phyloP scores from a whole-genome alignment of 2,113 vertebrate species.

The Nansenia antarctica region DNA sequence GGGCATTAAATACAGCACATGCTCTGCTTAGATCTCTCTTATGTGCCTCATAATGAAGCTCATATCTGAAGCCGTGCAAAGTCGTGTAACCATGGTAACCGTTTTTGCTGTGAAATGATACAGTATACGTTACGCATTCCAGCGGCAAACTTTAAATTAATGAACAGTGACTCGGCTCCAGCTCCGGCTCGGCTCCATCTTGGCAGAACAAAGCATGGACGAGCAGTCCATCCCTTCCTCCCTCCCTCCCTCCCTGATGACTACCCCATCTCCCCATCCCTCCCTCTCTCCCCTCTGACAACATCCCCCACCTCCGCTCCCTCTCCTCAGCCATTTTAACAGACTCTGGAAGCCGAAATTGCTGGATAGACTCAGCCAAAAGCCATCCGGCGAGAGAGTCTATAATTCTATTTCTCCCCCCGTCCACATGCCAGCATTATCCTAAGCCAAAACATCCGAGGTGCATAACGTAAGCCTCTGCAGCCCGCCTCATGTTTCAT shows the following conservation, averaged over 20 bases:
- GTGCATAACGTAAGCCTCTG: constrained; percentile 51
- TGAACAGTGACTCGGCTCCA: constrained; percentile 29
- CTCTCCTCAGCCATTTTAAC: constrained; percentile 20
- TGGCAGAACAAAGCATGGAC: constrained; percentile 21
- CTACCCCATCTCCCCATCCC: constrained; percentile 16
- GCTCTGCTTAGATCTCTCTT: constrained; percentile 12
- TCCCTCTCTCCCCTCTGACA: background rate
- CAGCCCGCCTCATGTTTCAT: constrained; percentile 57
- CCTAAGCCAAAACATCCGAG: constrained; percentile 52
- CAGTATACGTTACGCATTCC: constrained; percentile 25
- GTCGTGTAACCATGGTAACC: background rate
- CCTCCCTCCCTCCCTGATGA: constrained; percentile 21
- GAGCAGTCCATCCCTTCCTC: constrained; percentile 12
- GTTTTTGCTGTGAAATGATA: constrained; percentile 1
- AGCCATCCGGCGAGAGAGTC: constrained; percentile 30
- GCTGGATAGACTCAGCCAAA: constrained; percentile 35
- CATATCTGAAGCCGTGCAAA: background rate
- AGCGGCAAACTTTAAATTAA: constrained; percentile 27
- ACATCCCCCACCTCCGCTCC: background rate
- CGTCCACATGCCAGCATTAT: constrained; percentile 41
- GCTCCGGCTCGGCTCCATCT: constrained; percentile 15
- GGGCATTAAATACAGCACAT: constrained; percentile 1
- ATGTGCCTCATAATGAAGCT: background rate
- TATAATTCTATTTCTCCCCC: constrained; percentile 21
- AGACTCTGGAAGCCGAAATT: constrained; percentile 22